These are phyloP conservation scores for Zelleria hepariella DNA, from an alignment of 2,888 invertebrate genomes.

Conservation along the genomic window DNA sequence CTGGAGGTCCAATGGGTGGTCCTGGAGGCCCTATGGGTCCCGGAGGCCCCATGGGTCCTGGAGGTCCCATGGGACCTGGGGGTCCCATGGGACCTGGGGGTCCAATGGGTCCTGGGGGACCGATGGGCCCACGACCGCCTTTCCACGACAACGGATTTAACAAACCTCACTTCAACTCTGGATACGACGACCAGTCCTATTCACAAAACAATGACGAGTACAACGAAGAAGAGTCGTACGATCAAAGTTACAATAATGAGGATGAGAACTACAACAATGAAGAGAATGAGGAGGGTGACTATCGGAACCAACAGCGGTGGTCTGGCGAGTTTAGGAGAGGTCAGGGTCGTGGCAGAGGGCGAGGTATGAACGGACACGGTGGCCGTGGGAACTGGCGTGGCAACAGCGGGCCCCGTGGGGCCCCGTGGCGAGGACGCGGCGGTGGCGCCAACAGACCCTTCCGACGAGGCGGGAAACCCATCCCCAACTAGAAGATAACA, in stretches of 20 bases:
- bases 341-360: slow-evolving; percentile 46
- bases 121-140: slow-evolving; percentile 31
- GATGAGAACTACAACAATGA: slow-evolving; percentile 25
- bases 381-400: slow-evolving; percentile 40
- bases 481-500: slow-evolving; percentile 35
- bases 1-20: slow-evolving; percentile 23
- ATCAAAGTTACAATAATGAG: slow-evolving; percentile 31
- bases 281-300: slow-evolving; percentile 42
- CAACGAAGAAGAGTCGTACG: slow-evolving; percentile 37
- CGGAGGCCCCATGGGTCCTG: slow-evolving; percentile 24
- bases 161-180: slow-evolving; percentile 46
- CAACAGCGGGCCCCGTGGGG: slow-evolving; percentile 34
- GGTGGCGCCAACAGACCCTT: slow-evolving; percentile 46
- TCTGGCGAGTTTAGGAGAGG: slow-evolving; percentile 38
- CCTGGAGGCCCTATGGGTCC: slow-evolving; percentile 22
- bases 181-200: slow-evolving; percentile 44
- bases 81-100: slow-evolving; percentile 26
- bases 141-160: slow-evolving; percentile 55
- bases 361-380: slow-evolving; percentile 53
- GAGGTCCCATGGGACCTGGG: slow-evolving; percentile 30
- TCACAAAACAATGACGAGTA: slow-evolving; percentile 43
- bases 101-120: slow-evolving; percentile 4
- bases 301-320: slow-evolving; percentile 37
- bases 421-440: slow-evolving; percentile 34
- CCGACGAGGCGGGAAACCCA: slow-evolving; percentile 52